Evolutionary conservation across 2,888 invertebrate genomes (phyloP).

Genomic region (Ypsolopha sequella): DNA sequence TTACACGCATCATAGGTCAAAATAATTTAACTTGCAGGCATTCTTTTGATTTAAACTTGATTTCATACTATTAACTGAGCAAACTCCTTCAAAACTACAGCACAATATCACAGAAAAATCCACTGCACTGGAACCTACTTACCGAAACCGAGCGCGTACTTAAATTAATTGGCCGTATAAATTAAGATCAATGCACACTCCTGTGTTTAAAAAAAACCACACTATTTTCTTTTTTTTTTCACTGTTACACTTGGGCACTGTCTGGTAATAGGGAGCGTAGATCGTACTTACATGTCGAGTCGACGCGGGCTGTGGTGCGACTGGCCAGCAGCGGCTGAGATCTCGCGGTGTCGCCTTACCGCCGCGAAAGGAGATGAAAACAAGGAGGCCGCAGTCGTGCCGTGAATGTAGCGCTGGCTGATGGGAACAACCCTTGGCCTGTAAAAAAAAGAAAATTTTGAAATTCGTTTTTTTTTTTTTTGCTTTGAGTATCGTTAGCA

Average conservation of each 20-base stretch:
- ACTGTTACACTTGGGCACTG: slow-evolving; percentile 47
- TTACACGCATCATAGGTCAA: background rate
- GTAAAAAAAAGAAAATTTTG: background rate
- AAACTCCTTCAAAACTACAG: no score
- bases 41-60: no score
- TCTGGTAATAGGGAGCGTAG: slow-evolving; percentile 21
- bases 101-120: background rate
- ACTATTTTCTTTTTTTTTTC: slow-evolving; percentile 32
- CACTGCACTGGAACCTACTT: slow-evolving; percentile 49
- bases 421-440: slow-evolving; percentile 24
- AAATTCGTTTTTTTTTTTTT: background rate
- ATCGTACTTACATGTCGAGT: slow-evolving; percentile 67
- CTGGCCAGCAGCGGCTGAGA: slow-evolving; percentile 46
- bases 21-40: no score
- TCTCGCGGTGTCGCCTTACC: slow-evolving; percentile 64
- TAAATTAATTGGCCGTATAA: slow-evolving; percentile 1
- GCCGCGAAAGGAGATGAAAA: slow-evolving; percentile 61
- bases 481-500: no score
- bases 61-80: no score
- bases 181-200: slow-evolving; percentile 42
- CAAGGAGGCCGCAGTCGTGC: slow-evolving; percentile 20
- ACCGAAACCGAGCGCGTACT: slow-evolving; percentile 18
- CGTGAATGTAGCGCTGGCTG: slow-evolving; percentile 34
- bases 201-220: slow-evolving; percentile 25
- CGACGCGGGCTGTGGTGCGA: slow-evolving; percentile 70